Evolutionary conservation across 2,797 vertebrate genomes (phyloP).

Genomic region (Etheostoma perlongum): DNA sequence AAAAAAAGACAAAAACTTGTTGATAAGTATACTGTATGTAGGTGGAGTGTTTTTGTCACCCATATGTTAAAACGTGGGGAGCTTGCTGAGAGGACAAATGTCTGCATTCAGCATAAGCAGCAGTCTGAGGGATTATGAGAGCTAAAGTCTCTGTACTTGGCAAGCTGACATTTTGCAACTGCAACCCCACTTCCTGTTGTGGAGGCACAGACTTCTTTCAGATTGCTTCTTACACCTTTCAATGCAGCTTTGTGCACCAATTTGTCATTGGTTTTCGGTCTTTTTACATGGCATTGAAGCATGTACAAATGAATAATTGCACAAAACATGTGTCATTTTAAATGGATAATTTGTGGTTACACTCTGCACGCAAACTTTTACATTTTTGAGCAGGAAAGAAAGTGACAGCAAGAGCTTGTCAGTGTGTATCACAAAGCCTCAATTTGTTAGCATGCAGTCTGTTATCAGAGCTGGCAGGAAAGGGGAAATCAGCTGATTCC

Average conservation of each 20-base stretch:
- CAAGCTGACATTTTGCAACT: slow-evolving; percentile 76
- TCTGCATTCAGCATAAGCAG: slow-evolving; percentile 26
- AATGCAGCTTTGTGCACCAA: slow-evolving; percentile 14
- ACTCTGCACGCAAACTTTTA: slow-evolving; percentile 4
- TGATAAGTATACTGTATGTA: not conserved
- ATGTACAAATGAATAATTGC: slow-evolving; percentile 3
- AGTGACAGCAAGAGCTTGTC: slow-evolving; percentile 5
- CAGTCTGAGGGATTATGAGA: slow-evolving; percentile 35
- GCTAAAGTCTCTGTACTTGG: slow-evolving; percentile 32
- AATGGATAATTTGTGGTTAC: not conserved
- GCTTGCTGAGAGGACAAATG: not conserved
- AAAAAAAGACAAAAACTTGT: not conserved
- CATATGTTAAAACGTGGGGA: slow-evolving; percentile 1
- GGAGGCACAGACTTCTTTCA: slow-evolving; percentile 50
- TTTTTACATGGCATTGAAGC: not conserved
- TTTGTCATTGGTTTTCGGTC: not conserved
- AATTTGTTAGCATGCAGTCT: slow-evolving; percentile 32
- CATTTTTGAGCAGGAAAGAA: slow-evolving; percentile 1
- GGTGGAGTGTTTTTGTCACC: not conserved
- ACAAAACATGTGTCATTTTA: not conserved
- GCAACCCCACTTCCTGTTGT: slow-evolving; percentile 77
- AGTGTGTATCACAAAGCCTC: slow-evolving; percentile 39
- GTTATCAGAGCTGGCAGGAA: slow-evolving; percentile 56
- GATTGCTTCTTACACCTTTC: slow-evolving; percentile 42
- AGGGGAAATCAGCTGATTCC: slow-evolving; percentile 70